phyloP scores from a whole-genome alignment of 2,797 vertebrate genomes.

The Myripristis murdjan region DNA sequence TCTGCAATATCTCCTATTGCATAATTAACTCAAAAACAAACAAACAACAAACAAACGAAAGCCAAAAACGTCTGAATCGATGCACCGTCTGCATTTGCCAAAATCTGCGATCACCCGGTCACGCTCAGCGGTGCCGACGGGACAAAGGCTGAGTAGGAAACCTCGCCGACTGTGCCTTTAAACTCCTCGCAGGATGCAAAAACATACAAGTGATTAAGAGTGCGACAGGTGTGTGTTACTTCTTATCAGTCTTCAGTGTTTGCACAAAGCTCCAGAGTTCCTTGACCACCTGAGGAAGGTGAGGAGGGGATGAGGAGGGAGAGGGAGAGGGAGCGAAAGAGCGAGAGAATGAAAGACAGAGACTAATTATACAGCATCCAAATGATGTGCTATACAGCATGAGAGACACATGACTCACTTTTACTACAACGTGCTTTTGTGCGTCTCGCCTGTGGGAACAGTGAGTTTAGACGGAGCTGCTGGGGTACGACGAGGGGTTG shows the following conservation, averaged over 20 bases:
- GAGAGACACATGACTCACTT: constrained; percentile 72
- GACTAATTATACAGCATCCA: constrained; percentile 62
- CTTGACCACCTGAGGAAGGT: constrained; percentile 85
- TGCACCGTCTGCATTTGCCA: constrained; percentile 6
- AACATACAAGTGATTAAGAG: constrained; percentile 36
- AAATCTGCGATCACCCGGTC: constrained; percentile 22
- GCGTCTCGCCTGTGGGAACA: constrained; percentile 68
- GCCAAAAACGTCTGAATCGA: constrained; percentile 27
- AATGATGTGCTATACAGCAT: constrained; percentile 64
- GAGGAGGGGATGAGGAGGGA: constrained; percentile 39
- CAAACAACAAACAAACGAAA: not conserved
- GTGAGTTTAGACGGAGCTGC: constrained; percentile 61
- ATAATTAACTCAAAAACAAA: constrained; percentile 34
- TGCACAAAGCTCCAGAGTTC: constrained; percentile 88
- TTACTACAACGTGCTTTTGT: constrained; percentile 63
- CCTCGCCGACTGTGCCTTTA: constrained; percentile 79
- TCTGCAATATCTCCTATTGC: constrained; percentile 72
- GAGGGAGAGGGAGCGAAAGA: constrained; percentile 23
- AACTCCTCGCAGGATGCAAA: constrained; percentile 63
- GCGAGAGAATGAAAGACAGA: constrained; percentile 36
- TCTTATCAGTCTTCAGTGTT: constrained; percentile 83
- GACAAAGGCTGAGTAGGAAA: constrained; percentile 59
- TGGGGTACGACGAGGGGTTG: constrained; percentile 73
- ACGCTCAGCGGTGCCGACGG: constrained; percentile 19
- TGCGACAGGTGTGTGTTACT: constrained; percentile 64